A percentile compares a stretch with the other conserved stretches of the same genome.
Conservation (phyloP, 2,888 invertebrate species). For the Phaonia tiefii region DNA sequence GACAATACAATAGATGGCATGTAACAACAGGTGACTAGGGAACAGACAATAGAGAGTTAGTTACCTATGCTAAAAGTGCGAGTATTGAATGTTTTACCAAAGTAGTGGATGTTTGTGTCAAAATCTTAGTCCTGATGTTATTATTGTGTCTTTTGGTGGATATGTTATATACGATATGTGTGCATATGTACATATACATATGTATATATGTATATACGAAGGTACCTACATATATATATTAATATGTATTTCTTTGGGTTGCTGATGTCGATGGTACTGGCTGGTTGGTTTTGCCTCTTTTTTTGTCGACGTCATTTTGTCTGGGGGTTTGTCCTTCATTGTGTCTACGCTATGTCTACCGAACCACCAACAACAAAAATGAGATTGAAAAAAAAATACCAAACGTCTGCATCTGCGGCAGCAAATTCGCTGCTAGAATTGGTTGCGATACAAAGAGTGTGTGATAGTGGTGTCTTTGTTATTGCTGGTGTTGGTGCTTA, state of each 20-base stretch:
- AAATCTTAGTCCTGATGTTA: too few species aligned
- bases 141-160: too few species aligned
- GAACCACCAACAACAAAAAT: conserved; percentile 30
- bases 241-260: background rate
- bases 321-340: conserved; percentile 63
- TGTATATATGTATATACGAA: too few species aligned
- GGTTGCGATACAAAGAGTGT: background rate
- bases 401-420: conserved; percentile 51
- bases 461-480: background rate
- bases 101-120: too few species aligned
- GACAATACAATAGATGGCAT: too few species aligned
- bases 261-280: background rate
- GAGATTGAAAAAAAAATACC: conserved; percentile 33
- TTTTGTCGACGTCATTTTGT: conserved; percentile 58
- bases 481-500: conserved; percentile 1
- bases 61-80: too few species aligned
- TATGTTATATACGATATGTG: too few species aligned
- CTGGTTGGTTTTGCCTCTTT: background rate
- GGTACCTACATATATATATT: too few species aligned
- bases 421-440: conserved; percentile 2
- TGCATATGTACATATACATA: too few species aligned
- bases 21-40: too few species aligned
- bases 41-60: too few species aligned
- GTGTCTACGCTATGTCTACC: conserved; percentile 65
- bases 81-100: too few species aligned